Percentiles rank a stretch among this genome's conserved stretches.
phyloP scores from a whole-genome alignment of 2,888 invertebrate species.

The Leptarthrus brevirostris region DNA sequence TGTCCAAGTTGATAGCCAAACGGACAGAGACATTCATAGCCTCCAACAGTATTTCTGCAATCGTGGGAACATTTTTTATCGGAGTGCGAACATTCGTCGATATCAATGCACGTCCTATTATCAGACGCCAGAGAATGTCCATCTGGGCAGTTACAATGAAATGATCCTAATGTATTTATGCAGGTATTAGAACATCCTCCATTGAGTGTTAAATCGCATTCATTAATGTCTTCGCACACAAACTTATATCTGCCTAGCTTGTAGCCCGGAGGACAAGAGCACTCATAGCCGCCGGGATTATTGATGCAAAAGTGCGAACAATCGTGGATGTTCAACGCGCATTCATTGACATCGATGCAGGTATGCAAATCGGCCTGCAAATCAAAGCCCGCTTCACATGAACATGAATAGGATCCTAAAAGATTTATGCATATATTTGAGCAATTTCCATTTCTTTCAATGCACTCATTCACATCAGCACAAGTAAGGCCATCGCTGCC shows the following conservation, averaged over 20 bases:
- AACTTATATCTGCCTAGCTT: constrained; percentile 61
- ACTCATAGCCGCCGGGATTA: constrained; percentile 70
- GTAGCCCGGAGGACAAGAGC: constrained; percentile 70
- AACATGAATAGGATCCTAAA: constrained; percentile 69
- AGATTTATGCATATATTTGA: constrained; percentile 71
- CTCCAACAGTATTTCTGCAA: constrained; percentile 60
- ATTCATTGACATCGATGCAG: constrained; percentile 69
- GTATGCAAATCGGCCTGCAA: constrained; percentile 61
- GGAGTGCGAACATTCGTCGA: constrained; percentile 18
- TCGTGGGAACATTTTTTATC: constrained; percentile 60
- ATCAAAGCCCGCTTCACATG: constrained; percentile 68
- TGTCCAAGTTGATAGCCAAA: constrained; percentile 63
- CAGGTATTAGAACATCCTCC: constrained; percentile 64
- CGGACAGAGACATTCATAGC: constrained; percentile 70
- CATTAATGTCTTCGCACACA: constrained; percentile 62
- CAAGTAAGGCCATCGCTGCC: constrained; percentile 61
- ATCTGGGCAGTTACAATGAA: constrained; percentile 69
- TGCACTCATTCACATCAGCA: constrained; percentile 72
- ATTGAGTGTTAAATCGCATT: constrained; percentile 63
- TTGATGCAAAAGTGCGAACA: constrained; percentile 71
- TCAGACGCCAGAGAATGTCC: constrained; percentile 62
- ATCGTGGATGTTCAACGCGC: constrained; percentile 62
- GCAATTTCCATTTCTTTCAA: constrained; percentile 69
- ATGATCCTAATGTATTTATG: constrained; percentile 68
- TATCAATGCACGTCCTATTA: constrained; percentile 63